Conservation (phyloP, 2,797 vertebrate species). For the Microctenopoma steveboyesi region DNA sequence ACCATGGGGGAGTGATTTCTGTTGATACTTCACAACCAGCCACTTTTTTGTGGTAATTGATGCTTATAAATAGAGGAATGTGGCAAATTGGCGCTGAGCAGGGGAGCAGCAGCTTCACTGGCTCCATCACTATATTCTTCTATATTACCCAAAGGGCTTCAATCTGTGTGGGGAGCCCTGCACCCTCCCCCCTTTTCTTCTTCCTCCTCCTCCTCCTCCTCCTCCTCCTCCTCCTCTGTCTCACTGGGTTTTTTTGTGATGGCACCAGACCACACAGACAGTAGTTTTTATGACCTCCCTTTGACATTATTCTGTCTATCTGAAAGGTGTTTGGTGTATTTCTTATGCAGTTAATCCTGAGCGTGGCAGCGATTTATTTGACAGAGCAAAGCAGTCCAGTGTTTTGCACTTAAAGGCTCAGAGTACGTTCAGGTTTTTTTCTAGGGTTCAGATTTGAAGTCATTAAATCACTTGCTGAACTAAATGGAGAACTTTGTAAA, state of each 20-base stretch:
- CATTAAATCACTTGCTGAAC: constrained; percentile 73
- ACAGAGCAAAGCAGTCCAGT: constrained; percentile 64
- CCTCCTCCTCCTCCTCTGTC: constrained; percentile 40
- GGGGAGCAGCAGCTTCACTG: constrained; percentile 74
- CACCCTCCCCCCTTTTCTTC: constrained; percentile 12
- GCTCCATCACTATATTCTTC: constrained; percentile 72
- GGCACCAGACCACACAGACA: constrained; percentile 92
- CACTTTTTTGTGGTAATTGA: constrained; percentile 84
- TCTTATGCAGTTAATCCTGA: constrained; percentile 70
- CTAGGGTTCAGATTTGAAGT: constrained; percentile 65
- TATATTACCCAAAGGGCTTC: constrained; percentile 78
- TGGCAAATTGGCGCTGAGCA: constrained; percentile 83
- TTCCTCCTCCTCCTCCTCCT: constrained; percentile 13
- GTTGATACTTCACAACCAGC: constrained; percentile 81
- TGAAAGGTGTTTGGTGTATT: constrained; percentile 79
- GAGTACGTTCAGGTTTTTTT: constrained; percentile 58
- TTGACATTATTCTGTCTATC: constrained; percentile 76
- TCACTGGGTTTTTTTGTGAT: constrained; percentile 71
- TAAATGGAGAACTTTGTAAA: constrained; percentile 75
- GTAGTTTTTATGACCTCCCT: constrained; percentile 75
- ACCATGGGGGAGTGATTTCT: constrained; percentile 78
- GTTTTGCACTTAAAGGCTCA: constrained; percentile 72
- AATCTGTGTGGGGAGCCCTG: constrained; percentile 77
- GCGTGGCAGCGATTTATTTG: constrained; percentile 65
- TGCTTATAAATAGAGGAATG: constrained; percentile 88